Evolutionary conservation across 2,113 vertebrate genomes (phyloP), one percentile per base, ranked within the genome.

Genomic region (Salvelinus fontinalis): DNA sequence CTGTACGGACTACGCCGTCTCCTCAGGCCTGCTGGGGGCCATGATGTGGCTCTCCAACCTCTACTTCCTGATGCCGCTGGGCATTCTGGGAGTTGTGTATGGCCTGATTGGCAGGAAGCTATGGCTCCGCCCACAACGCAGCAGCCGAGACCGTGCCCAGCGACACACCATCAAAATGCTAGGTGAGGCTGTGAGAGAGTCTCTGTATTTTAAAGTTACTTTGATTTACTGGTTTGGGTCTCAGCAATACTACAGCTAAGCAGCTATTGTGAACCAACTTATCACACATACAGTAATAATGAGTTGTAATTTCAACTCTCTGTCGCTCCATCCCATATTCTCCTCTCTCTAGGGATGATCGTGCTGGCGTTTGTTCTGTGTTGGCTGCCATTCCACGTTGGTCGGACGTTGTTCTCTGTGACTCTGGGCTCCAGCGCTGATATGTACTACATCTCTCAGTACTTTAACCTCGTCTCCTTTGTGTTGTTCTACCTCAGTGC

Each of bases 381-480:
- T 77, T 95, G 94, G 94, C 86, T 95, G 75, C 94, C 94, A 1
- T 94, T 94, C 81, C 93, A 95, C 1, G 88, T 93, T n/a, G 93
- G 92, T 18, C 93, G 94, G 49, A 94, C 90, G 6, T 89, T 94
- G 2, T 94, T 92, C 77, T 90, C 87, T 14, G 20, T 93, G 24
- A 89, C 91, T n/a, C 74, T 83, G 0, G 86, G 83, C 80, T 79
- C 77, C 78, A 78, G 74, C 3, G 27, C 65, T 5, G 44, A 76
- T 1, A 76, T 92, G 2, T 94, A 95, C 81, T 89, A 87, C 18
- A 79, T 94, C 72, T 91, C 91, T 67, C 94, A 94, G 89, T 94
- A 94, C 31, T 88, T 94, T 27, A 94, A 94, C 82, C 88, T 94
- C 57, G 89, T 91, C 29, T 93, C 94, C 20, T 92, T 92, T 2